phyloP scores from a whole-genome alignment of 2,113 vertebrate genomes.

The Glaucidium brasilianum region DNA sequence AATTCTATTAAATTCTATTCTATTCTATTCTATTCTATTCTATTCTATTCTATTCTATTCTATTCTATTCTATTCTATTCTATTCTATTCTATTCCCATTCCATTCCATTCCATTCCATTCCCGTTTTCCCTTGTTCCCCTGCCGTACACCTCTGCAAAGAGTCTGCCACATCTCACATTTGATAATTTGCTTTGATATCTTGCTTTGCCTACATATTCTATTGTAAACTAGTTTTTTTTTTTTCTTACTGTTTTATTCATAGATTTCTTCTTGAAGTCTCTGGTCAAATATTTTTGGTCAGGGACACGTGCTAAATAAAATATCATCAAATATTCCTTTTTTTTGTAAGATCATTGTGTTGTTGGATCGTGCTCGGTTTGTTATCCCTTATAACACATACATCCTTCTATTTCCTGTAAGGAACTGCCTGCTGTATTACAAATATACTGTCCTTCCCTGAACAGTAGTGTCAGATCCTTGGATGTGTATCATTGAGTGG shows the following conservation, averaged over 20 bases:
- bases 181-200: background rate
- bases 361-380: background rate
- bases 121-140: background rate
- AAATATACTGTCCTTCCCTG: background rate
- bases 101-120: background rate
- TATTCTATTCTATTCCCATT: too few relatives aligned
- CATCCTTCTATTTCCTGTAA: background rate
- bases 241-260: background rate
- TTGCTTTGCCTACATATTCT: background rate
- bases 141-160: background rate
- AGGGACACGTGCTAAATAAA: background rate
- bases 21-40: too few relatives aligned
- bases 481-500: background rate
- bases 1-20: too few relatives aligned
- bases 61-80: too few relatives aligned
- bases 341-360: background rate
- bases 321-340: background rate
- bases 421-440: background rate
- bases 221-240: background rate
- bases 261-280: background rate
- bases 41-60: too few relatives aligned
- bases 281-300: background rate
- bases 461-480: background rate
- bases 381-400: background rate
- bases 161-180: background rate